Evolutionary conservation across 1,140 invertebrate species (phyloP), one percentile per base, ranked within the genome.

Genomic region (Lordiphosa mommai): DNA sequence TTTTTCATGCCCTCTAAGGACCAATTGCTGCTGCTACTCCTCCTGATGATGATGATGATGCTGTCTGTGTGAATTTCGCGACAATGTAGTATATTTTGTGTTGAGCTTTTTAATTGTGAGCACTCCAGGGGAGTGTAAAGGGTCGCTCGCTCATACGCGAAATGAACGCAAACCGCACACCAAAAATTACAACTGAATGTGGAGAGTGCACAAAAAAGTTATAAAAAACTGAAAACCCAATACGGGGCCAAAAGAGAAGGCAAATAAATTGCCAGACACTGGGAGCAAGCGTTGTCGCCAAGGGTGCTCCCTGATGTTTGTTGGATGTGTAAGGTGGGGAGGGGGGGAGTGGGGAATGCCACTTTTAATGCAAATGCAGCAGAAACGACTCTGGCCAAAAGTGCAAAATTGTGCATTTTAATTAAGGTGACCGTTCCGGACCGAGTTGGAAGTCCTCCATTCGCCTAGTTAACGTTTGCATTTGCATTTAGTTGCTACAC

Each of bases 31-130:
- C 23, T 27, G 4, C 23, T 17, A 1, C 23, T 17, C 3, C 3
- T 16, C 8, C 23, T 52, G 23, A 33, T 53, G 41, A 30, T 49
- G 40, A 51, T 48, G 36, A 71, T 50, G 65, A 65, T 61, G 74
- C n/a, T 30, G 41, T 7, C 50, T 8, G 23, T 17, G 51, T 61
- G 57, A 61, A 84, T 69, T 72, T 85, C 76, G 74, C 61, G 71
- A 80, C 82, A 86, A 76, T 86, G 82, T 86, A 86, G 82, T 86
- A 86, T 82, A 86, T 86, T 86, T 76, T 86, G 72, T 86, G 82
- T 77, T 86, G 82, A 86, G 82, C 82, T 86, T 86, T 82, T 86
- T 86, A 86, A 86, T 86, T 86, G 68, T 86, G 72, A 86, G 72
- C 77, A 71, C 74, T 52, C 30, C 58, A 47, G 58, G 14, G 36